Base-by-base conservation (phyloP, 30 jellyfish, hydroid and myxozoan species). In the Chrysaora quinquecirrha region DNA sequence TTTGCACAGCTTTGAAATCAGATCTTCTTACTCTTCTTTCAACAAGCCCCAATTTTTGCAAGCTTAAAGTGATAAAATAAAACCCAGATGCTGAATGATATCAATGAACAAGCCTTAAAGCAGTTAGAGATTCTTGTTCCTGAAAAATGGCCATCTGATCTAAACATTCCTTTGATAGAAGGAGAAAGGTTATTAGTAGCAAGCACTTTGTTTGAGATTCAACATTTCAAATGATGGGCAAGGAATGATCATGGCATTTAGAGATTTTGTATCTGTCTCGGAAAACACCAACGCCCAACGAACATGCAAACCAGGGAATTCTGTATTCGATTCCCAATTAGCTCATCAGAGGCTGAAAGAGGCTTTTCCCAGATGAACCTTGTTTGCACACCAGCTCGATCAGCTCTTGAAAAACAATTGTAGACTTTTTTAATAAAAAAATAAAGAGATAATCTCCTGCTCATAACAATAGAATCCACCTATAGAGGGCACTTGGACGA, bases 331-430 rank as follows among this genome's bases (percentile, higher is more conserved):
- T 56, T 27, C n/a, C 89, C 89, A 60, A 34, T 58, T 10, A 77
- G 89, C 70, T 46, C 80, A 0, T n/a, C 93, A 28, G 93, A 70
- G 69, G 82, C 85, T 0, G 93, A 82, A 52, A 48, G 93, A 50
- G 93, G 93, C 65, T 82, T 82, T 56, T 61, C 82, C 33, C 87
- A 82, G 50, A 69, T 82, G 87, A 82, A 67, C 33, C 38, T 82
- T 25, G 74, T 48, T 20, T 82, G 93, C 69, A 61, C 86, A 30
- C 23, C 23, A 35, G 30, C 31, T 70, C 34, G 82, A 70, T 70
- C 66, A 30, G 23, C 82, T 30, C 29, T 52, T n/a, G n/a, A n/a
- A n/a, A n/a, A n/a, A n/a, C n/a, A n/a, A n/a, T n/a, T n/a, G n/a
- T n/a, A n/a, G n/a, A n/a, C n/a, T n/a, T n/a, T n/a, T n/a, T n/a